Evolutionary conservation across 2,797 vertebrate genomes (phyloP).

Genomic region (Silurus aristotelis): DNA sequence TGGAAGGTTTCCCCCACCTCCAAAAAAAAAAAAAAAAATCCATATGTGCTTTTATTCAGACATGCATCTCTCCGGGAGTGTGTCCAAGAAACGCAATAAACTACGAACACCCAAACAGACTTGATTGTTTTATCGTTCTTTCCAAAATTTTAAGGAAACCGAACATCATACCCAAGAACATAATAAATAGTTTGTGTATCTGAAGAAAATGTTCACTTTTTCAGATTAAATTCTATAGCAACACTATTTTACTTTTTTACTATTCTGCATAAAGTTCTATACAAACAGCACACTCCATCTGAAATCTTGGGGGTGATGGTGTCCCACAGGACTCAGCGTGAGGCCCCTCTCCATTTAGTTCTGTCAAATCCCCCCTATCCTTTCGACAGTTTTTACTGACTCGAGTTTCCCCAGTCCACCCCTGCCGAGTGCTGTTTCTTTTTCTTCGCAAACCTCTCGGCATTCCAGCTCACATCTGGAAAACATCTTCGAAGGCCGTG

Average conservation of each 20-base stretch:
- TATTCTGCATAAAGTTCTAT: not conserved
- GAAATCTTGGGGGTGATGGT: constrained; percentile 36
- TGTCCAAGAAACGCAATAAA: constrained; percentile 12
- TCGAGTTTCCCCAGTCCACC: constrained; percentile 56
- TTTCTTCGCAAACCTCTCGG: constrained; percentile 55
- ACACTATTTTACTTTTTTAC: not conserved
- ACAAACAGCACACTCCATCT: constrained; percentile 16
- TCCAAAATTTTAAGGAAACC: not conserved
- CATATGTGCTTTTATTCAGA: constrained; percentile 41
- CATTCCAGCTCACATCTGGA: constrained; percentile 67
- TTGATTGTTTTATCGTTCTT: not conserved
- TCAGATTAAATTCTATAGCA: not conserved
- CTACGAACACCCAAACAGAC: not conserved
- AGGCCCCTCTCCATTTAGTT: constrained; percentile 34
- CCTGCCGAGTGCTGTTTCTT: constrained; percentile 58
- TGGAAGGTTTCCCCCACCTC: constrained; percentile 42
- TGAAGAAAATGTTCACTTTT: not conserved
- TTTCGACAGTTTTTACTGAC: constrained; percentile 49
- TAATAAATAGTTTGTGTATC: not conserved
- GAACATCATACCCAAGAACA: not conserved
- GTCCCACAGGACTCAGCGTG: constrained; percentile 31
- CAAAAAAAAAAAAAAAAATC: constrained; percentile 41
- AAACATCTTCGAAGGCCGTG: constrained; percentile 57
- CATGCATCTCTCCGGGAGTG: not conserved
- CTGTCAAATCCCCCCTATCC: constrained; percentile 29